A percentile compares a stretch with the other conserved stretches of the same genome.
Evolutionary conservation across 2,113 vertebrate genomes (phyloP).

Genomic region (Mustela lutreola): DNA sequence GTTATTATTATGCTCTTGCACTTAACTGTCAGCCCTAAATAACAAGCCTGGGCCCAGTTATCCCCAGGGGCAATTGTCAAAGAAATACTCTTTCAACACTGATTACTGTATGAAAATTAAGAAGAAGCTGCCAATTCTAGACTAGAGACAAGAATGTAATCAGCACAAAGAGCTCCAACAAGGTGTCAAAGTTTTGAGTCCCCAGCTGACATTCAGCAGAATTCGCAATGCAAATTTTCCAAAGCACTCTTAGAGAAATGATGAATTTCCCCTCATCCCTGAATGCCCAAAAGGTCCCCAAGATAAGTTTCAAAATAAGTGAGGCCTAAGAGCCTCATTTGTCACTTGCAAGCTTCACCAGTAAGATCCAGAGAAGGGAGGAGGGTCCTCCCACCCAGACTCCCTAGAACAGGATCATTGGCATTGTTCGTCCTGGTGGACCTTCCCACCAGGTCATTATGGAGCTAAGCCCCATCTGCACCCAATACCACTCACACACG

Average conservation of each 20-base stretch:
- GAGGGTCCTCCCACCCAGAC: not conserved
- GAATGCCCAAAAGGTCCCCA: not conserved
- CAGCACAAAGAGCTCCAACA: constrained; percentile 38
- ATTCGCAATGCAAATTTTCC: constrained; percentile 66
- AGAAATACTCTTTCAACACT: constrained; percentile 76
- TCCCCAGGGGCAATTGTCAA: constrained; percentile 72
- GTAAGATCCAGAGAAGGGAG: not conserved
- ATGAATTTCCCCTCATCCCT: not conserved
- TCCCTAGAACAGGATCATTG: not conserved
- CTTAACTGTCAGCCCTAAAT: constrained; percentile 56
- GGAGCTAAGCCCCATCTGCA: not conserved
- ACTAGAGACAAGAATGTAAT: constrained; percentile 59
- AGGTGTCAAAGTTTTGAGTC: constrained; percentile 64
- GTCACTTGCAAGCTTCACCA: not conserved
- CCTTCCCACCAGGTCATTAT: not conserved
- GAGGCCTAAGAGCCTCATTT: not conserved
- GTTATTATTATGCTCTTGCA: constrained; percentile 63
- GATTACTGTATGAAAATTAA: constrained; percentile 75
- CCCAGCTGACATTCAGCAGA: not conserved
- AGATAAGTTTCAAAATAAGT: not conserved
- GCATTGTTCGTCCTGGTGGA: not conserved
- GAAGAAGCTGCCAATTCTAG: constrained; percentile 70
- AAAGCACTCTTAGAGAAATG: constrained; percentile 46
- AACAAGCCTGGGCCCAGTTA: constrained; percentile 71
- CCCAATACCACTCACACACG: not conserved